These are phyloP conservation scores for Nomada ferruginata DNA, from an alignment of 2,888 invertebrate species.

Conservation along the genomic window DNA sequence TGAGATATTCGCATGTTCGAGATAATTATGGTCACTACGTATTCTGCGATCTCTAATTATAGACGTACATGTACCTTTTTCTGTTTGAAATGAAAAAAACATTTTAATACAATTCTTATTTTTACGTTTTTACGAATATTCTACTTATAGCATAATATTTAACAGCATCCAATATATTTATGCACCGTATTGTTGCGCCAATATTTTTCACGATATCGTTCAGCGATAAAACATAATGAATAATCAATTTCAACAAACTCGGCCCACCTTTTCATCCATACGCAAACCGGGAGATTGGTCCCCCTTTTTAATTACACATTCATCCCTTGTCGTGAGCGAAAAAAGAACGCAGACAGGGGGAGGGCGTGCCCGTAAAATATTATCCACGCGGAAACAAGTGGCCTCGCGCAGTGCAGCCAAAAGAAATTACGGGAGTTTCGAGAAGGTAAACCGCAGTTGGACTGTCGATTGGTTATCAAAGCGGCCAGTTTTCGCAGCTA, in stretches of 20 bases:
- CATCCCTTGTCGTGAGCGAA: background rate
- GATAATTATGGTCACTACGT: conserved; percentile 44
- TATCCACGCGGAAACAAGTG: background rate
- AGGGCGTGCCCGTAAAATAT: background rate
- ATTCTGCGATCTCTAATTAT: conserved; percentile 47
- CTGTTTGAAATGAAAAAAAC: too few relatives aligned
- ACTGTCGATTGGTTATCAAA: conserved; percentile 30
- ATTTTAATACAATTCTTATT: too few relatives aligned
- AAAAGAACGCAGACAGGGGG: background rate
- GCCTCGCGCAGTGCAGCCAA: background rate
- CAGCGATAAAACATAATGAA: too few relatives aligned
- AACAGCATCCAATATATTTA: too few relatives aligned
- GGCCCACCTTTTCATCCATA: too few relatives aligned
- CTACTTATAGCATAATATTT: too few relatives aligned
- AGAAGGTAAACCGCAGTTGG: conserved; percentile 9
- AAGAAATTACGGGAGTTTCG: conserved; percentile 17
- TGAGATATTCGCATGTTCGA: conserved; percentile 42
- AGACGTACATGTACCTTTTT: background rate
- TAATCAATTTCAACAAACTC: too few relatives aligned
- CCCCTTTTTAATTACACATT: too few relatives aligned
- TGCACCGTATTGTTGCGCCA: too few relatives aligned
- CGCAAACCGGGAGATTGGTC: too few relatives aligned
- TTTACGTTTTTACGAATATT: too few relatives aligned
- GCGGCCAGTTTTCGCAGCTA: conserved; percentile 29
- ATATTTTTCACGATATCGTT: too few relatives aligned